Evolutionary conservation across 2,113 vertebrate genomes (phyloP).

Genomic region (Clarias macrocephalus): DNA sequence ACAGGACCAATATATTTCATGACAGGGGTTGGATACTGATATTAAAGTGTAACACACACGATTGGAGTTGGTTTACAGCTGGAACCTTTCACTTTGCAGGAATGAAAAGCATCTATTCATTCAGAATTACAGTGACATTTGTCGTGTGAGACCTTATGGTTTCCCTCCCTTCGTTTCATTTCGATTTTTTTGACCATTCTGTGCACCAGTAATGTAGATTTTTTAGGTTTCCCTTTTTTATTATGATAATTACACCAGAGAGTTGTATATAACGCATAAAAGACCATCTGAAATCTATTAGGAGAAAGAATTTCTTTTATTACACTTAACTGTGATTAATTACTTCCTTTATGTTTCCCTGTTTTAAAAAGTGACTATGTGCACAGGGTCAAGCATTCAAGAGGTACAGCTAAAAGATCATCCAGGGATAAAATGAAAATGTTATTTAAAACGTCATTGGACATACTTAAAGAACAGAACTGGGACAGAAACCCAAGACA

Average conservation of each 20-base stretch:
- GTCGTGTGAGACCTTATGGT: conserved; percentile 26
- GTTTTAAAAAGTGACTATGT: conserved; percentile 38
- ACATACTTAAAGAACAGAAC: neutral
- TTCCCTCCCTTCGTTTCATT: conserved; percentile 22
- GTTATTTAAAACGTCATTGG: neutral
- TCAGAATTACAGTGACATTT: conserved; percentile 42
- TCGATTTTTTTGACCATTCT: conserved; percentile 33
- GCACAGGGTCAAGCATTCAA: neutral
- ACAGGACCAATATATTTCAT: conserved; percentile 58
- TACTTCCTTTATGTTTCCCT: conserved; percentile 50
- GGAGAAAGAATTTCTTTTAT: conserved; percentile 50
- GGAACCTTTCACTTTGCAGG: conserved; percentile 49
- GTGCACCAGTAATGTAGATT: conserved; percentile 37
- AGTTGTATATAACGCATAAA: conserved; percentile 40
- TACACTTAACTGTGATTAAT: conserved; percentile 54
- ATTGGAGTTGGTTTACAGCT: conserved; percentile 43
- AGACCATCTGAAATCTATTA: conserved; percentile 51
- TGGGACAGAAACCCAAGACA: neutral
- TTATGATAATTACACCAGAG: conserved; percentile 46
- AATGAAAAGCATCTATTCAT: conserved; percentile 48
- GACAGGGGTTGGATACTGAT: conserved; percentile 51
- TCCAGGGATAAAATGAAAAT: neutral
- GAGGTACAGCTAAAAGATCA: neutral
- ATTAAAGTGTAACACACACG: conserved; percentile 50
- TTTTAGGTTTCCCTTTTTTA: conserved; percentile 44